A percentile compares a stretch with the other conserved stretches of the same genome.
Conservation (phyloP, 1,140 invertebrate genomes). For the Archivesica marissinica region DNA sequence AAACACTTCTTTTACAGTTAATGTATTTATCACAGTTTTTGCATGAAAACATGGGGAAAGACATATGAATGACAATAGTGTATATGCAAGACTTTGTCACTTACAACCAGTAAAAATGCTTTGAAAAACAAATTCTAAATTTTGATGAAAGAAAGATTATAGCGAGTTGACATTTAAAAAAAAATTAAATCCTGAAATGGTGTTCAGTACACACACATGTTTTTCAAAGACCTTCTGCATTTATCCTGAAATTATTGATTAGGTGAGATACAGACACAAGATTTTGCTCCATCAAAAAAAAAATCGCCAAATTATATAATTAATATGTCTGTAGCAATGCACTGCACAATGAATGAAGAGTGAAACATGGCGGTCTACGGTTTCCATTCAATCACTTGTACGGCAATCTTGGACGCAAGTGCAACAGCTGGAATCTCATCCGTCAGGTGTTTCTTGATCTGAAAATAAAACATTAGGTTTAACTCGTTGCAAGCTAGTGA, state of each 20-base stretch:
- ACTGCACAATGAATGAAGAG: neutral
- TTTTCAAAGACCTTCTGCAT: no score
- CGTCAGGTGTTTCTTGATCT: slow-evolving; percentile 51
- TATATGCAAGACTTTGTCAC: neutral
- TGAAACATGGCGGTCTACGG: slow-evolving; percentile 37
- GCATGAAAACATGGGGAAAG: neutral
- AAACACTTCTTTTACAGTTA: neutral
- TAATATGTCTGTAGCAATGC: neutral
- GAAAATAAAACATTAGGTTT: slow-evolving; percentile 40
- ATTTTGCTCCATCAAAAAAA: neutral
- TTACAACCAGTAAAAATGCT: neutral
- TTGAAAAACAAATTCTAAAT: neutral
- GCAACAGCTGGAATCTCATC: slow-evolving; percentile 54
- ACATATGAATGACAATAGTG: slow-evolving; percentile 7
- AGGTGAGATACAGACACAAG: neutral
- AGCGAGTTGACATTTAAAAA: neutral
- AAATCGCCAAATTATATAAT: neutral
- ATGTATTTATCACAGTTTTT: neutral
- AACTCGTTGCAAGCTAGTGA: no score
- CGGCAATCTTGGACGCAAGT: slow-evolving; percentile 45
- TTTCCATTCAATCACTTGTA: slow-evolving; percentile 63
- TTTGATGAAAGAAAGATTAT: neutral
- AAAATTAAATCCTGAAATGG: neutral
- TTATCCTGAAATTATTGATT: neutral
- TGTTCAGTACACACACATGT: neutral